These are phyloP conservation scores for Protophormia terraenovae DNA, from an alignment of 2,888 invertebrate genomes.

Conservation along the genomic window DNA sequence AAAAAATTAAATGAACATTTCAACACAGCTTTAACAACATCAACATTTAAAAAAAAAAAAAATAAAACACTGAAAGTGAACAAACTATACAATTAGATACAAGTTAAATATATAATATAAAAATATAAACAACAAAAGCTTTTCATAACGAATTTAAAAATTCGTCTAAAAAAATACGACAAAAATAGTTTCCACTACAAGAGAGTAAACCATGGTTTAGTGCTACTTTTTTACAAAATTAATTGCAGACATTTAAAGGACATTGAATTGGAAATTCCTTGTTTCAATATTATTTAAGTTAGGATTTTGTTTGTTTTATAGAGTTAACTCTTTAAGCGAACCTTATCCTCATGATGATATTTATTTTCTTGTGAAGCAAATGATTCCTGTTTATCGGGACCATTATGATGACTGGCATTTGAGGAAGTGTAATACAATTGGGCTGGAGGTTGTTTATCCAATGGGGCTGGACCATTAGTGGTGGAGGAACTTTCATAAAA, in stretches of 20 bases:
- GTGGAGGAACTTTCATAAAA: slow-evolving; percentile 72
- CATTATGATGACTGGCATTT: slow-evolving; percentile 69
- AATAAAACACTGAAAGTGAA: background rate
- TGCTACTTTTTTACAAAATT: slow-evolving; percentile 49
- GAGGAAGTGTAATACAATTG: slow-evolving; percentile 69
- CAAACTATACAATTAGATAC: slow-evolving; percentile 16
- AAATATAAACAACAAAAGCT: slow-evolving; percentile 15
- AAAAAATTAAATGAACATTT: background rate
- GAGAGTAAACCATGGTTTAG: slow-evolving; percentile 9
- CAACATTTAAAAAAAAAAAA: background rate
- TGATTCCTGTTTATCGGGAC: slow-evolving; percentile 66
- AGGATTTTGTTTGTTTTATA: too few relatives aligned
- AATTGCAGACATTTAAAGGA: slow-evolving; percentile 52
- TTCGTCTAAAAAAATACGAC: background rate
- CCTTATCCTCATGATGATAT: slow-evolving; percentile 79
- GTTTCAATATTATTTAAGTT: background rate
- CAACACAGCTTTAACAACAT: slow-evolving; percentile 6
- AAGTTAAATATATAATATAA: background rate
- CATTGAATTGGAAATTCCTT: slow-evolving; percentile 5
- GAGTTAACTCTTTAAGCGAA: slow-evolving; percentile 71
- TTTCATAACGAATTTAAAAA: background rate
- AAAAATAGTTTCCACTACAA: background rate
- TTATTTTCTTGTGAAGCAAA: slow-evolving; percentile 67
- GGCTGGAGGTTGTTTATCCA: slow-evolving; percentile 73
- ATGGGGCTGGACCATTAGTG: slow-evolving; percentile 39